Evolutionary conservation across 2,888 invertebrate genomes (phyloP).

Genomic region (Hydraecia micacea): DNA sequence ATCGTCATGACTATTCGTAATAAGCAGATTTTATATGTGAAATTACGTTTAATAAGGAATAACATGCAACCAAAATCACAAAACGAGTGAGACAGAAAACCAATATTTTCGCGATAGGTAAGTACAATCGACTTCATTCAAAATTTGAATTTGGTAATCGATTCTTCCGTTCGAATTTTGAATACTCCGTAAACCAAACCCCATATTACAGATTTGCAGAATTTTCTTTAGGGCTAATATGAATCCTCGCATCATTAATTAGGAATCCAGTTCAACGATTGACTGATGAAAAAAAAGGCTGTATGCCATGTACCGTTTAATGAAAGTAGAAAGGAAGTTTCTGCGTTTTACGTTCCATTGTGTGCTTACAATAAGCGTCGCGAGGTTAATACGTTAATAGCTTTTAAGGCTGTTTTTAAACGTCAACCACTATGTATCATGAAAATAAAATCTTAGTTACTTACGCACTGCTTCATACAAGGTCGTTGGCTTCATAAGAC

Average conservation of each 20-base stretch:
- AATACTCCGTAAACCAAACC: not conserved
- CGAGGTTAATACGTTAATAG: conserved; percentile 36
- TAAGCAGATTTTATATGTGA: conserved; percentile 6
- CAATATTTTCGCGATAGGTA: not conserved
- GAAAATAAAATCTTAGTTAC: not conserved
- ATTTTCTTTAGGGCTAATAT: not conserved
- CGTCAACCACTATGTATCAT: not conserved
- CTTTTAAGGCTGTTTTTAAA: conserved; percentile 24
- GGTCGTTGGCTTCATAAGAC: not conserved
- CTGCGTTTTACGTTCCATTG: conserved; percentile 40
- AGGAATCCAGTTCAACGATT: conserved; percentile 6
- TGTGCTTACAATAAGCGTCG: conserved; percentile 22
- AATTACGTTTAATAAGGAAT: not conserved
- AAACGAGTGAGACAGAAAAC: not conserved
- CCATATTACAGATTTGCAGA: not conserved
- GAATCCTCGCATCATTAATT: conserved; percentile 14
- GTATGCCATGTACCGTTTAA: conserved; percentile 24
- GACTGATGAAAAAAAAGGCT: not conserved
- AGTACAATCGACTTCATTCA: not conserved
- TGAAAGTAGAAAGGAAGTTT: conserved; percentile 32
- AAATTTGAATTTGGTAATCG: not conserved
- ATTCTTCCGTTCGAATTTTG: conserved; percentile 3
- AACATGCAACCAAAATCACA: not conserved
- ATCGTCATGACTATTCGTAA: conserved; percentile 28
- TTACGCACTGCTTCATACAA: not conserved